Evolutionary conservation across 2,797 vertebrate species (phyloP).

Genomic region (Myripristis jacobus): DNA sequence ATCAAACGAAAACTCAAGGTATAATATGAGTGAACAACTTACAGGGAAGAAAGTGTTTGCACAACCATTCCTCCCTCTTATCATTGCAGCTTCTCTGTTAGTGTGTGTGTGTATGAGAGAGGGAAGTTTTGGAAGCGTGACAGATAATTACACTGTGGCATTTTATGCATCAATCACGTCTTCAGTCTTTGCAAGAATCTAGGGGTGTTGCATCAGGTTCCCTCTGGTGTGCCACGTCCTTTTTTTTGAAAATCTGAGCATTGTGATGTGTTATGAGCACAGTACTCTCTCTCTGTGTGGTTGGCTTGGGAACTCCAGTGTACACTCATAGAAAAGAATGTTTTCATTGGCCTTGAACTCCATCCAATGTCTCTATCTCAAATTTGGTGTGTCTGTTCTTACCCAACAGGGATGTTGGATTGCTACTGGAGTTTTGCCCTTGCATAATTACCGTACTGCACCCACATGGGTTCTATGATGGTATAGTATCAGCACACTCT

Average conservation of each 20-base stretch:
- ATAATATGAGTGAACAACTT: background rate
- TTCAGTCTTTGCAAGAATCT: background rate
- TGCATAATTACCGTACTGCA: too few relatives aligned
- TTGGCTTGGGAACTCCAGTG: background rate
- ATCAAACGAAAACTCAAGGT: constrained; percentile 7
- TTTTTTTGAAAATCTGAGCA: background rate
- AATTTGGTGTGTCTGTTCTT: constrained; percentile 8
- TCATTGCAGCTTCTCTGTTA: background rate
- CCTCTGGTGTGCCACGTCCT: background rate
- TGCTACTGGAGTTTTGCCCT: too few relatives aligned
- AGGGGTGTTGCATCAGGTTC: background rate
- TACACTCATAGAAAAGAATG: background rate
- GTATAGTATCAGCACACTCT: too few relatives aligned
- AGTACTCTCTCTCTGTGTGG: background rate
- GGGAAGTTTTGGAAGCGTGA: background rate
- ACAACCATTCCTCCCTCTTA: background rate
- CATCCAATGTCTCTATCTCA: background rate
- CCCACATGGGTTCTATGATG: too few relatives aligned
- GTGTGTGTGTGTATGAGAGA: too few relatives aligned
- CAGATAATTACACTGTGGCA: background rate
- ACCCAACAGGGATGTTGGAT: background rate
- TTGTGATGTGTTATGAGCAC: background rate
- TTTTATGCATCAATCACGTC: background rate
- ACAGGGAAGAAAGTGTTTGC: background rate
- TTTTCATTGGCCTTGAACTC: constrained; percentile 3